Base-by-base conservation (phyloP, 2,113 vertebrate genomes). In the Bujurquina vittata region DNA sequence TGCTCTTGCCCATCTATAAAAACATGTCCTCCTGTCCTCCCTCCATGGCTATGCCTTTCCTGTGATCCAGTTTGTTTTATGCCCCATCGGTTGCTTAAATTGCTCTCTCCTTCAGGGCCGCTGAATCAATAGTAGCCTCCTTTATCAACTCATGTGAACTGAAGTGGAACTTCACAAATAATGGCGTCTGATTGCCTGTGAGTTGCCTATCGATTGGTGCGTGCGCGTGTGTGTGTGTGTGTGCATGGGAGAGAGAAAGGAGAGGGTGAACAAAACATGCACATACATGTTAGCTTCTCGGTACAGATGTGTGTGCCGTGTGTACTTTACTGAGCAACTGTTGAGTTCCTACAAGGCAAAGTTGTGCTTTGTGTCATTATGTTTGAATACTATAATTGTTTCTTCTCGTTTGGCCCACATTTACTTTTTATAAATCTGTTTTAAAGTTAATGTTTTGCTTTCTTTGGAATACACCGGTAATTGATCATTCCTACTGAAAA, bases 111-210 rank as follows among this genome's bases (percentile, higher is more conserved):
- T 95, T 93, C 84, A 92, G 92, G 89, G 75, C 63, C 75, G 78
- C 88, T 94, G 93, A 96, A 97, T 97, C 96, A 96, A 97, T 97
- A 96, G 94, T 94, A 88, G 94, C 95, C 95, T 94, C 94, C 96
- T 95, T 96, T 95, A 91, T 83, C 93, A 93, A 95, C 94, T 93
- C 95, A 95, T 95, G 97, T 96, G 97, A 97, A 97, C 96, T 96
- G 95, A 95, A 97, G 97, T 96, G 96, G 96, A 97, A 97, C 96
- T 96, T 96, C 94, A 91, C 95, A 93, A 96, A 97, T 97, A 97
- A 97, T 97, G 96, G 94, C 93, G 90, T 95, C 96, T 97, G 96
- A 96, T 97, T 96, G 96, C 96, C 26, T 91, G 88, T 79, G 95
- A 95, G 95, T 88, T 92, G 69, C 93, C 92, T 94, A 97, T 97